Conservation (phyloP, 92 coral and sea anemone species). For the Blastomussa wellsi region DNA sequence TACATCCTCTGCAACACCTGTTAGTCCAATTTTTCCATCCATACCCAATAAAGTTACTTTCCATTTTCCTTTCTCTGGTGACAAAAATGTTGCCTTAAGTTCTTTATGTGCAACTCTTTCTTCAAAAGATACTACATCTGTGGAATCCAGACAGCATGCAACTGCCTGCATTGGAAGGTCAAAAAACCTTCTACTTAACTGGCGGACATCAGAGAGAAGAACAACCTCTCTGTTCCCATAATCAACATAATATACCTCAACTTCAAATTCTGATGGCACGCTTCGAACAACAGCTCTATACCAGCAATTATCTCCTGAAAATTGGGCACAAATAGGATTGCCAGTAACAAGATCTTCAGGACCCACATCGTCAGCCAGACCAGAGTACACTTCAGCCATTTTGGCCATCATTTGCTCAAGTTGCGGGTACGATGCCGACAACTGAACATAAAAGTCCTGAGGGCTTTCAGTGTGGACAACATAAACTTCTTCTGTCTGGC, state of each 20-base stretch:
- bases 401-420: constrained; percentile 79
- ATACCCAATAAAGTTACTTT: constrained; percentile 40
- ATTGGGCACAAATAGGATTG: constrained; percentile 68
- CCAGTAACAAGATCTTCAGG: constrained; percentile 51
- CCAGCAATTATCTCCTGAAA: constrained; percentile 78
- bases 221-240: constrained; percentile 77
- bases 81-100: constrained; percentile 63
- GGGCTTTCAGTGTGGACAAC: constrained; percentile 64
- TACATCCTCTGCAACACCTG: not conserved
- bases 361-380: constrained; percentile 45
- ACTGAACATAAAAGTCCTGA: constrained; percentile 68
- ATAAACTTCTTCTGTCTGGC: constrained; percentile 64
- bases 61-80: constrained; percentile 46
- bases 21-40: constrained; percentile 29
- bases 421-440: constrained; percentile 58
- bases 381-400: constrained; percentile 59
- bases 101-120: constrained; percentile 51
- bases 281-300: constrained; percentile 71
- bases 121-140: constrained; percentile 46
- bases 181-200: constrained; percentile 55
- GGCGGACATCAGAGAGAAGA: constrained; percentile 58
- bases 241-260: constrained; percentile 77
- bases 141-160: constrained; percentile 57
- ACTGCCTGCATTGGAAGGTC: constrained; percentile 73
- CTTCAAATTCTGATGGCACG: constrained; percentile 52